Conservation (phyloP, 2,113 vertebrate genomes). For the Oenanthe melanoleuca region DNA sequence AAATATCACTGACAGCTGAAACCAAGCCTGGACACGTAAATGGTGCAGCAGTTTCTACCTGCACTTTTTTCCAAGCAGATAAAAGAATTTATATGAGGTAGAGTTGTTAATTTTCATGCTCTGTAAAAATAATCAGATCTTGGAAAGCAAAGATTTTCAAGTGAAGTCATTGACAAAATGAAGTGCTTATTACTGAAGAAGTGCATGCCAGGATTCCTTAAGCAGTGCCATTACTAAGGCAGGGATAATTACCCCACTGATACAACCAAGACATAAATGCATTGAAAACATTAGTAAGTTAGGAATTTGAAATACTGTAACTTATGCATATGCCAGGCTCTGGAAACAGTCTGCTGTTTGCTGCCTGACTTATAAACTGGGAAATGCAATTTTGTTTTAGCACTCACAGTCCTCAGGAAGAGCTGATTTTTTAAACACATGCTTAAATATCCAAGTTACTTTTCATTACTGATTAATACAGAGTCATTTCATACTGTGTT, state of each 20-base stretch:
- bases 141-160: neutral
- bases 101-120: conserved; percentile 16
- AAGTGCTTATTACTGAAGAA: conserved; percentile 19
- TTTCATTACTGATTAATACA: neutral
- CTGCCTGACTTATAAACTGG: neutral
- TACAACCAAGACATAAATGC: conserved; percentile 7
- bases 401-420: neutral
- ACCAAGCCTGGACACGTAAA: neutral
- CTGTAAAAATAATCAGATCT: neutral
- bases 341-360: neutral
- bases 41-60: neutral
- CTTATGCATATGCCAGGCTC: neutral
- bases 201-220: neutral
- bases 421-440: neutral
- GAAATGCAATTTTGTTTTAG: neutral
- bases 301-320: neutral
- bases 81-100: conserved; percentile 3
- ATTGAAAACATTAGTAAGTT: neutral
- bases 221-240: neutral
- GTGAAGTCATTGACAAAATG: conserved; percentile 33
- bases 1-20: neutral
- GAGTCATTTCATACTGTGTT: neutral
- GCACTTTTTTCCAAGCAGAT: neutral
- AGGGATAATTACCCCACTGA: neutral
- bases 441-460: neutral